Evolutionary conservation across 2,113 vertebrate genomes (phyloP).

Genomic region (Ibidorhyncha struthersii): DNA sequence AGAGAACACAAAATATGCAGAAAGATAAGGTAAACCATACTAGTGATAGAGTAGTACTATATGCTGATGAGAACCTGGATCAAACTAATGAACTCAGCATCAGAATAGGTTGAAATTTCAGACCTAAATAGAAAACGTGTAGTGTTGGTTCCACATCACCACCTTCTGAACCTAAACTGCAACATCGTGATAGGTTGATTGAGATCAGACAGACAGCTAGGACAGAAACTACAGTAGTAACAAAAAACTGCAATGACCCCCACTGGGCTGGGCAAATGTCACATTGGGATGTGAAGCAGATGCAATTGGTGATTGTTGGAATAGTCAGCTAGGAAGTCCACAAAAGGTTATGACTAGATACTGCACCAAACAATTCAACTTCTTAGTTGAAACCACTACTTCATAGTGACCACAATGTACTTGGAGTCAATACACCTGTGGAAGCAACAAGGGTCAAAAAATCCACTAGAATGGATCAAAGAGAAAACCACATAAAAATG

Average conservation of each 20-base stretch:
- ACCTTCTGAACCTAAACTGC: neutral
- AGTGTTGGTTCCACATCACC: neutral
- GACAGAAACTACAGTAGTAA: neutral
- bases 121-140: neutral
- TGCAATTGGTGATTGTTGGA: fast-evolving
- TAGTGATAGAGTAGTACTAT: neutral
- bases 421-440: neutral
- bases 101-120: neutral
- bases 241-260: neutral
- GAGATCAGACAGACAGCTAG: neutral
- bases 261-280: neutral
- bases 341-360: neutral
- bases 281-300: neutral
- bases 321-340: neutral
- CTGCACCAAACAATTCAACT: fast-evolving
- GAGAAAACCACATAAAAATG: neutral
- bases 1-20: neutral
- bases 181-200: neutral
- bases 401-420: neutral
- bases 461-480: neutral
- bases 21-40: neutral
- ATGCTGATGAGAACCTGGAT: neutral
- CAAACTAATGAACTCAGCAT: neutral
- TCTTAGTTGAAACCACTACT: neutral
- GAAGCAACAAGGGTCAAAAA: neutral